A percentile compares a stretch with the other conserved stretches of the same genome.
Conservation (phyloP, 2,797 vertebrate species). For the Perodicticus potto region DNA sequence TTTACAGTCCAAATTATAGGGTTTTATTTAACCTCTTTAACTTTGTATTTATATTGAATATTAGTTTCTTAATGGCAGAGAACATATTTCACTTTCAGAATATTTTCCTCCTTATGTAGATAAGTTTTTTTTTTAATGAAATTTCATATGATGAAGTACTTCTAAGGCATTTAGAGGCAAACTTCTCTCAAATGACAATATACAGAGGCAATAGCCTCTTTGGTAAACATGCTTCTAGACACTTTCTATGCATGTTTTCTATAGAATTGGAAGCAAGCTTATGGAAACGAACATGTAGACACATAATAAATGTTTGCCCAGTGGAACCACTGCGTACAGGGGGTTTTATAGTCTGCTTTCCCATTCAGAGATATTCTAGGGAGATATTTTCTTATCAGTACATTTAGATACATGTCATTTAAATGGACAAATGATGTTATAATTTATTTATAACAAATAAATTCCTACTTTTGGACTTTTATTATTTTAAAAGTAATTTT, state of each 20-base stretch:
- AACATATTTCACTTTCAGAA: constrained; percentile 16
- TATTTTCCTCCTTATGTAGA: constrained; percentile 37
- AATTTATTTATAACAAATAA: constrained; percentile 44
- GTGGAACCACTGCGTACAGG: neutral
- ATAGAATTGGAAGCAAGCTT: neutral
- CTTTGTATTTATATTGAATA: constrained; percentile 40
- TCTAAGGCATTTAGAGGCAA: neutral
- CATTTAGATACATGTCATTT: neutral
- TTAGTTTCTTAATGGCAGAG: constrained; percentile 42
- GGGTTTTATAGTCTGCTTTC: neutral
- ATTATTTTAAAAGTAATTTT: constrained; percentile 20
- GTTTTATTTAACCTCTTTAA: constrained; percentile 53
- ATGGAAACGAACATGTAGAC: too few species aligned
- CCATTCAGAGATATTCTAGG: neutral
- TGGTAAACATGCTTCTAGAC: constrained; percentile 9
- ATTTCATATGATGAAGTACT: neutral
- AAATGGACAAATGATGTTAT: neutral
- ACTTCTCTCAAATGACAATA: constrained; percentile 48
- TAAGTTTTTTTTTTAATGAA: neutral
- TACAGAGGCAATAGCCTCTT: neutral
- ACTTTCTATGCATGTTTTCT: neutral
- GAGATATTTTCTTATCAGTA: neutral
- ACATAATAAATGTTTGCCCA: neutral
- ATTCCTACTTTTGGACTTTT: constrained; percentile 1
- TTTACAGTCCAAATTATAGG: neutral